Percentiles rank a stretch among this genome's conserved stretches.
phyloP scores from a whole-genome alignment of 2,113 vertebrate genomes.

The Pluvialis apricaria region DNA sequence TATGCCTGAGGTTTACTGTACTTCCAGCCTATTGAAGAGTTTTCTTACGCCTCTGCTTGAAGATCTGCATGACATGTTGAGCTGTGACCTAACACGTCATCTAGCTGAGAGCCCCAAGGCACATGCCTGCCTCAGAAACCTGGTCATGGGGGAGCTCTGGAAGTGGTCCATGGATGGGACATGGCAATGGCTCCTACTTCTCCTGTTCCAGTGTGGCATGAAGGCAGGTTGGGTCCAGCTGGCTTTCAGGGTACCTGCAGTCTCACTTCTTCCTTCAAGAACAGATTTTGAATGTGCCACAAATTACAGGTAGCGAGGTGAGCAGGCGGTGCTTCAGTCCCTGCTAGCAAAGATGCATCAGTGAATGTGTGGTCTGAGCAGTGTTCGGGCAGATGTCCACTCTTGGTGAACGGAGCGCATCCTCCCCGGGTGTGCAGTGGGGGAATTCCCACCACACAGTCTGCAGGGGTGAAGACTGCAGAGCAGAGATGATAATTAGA shows the following conservation, averaged over 20 bases:
- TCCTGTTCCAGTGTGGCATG: neutral
- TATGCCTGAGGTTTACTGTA: neutral
- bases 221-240: neutral
- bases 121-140: neutral
- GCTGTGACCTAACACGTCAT: neutral
- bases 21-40: neutral
- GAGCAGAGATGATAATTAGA: neutral
- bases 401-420: neutral
- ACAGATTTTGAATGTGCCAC: neutral
- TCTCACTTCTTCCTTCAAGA: neutral
- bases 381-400: neutral
- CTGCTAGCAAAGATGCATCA: neutral
- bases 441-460: neutral
- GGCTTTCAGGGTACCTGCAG: neutral
- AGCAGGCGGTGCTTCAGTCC: neutral
- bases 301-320: neutral
- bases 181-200: neutral
- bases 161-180: neutral
- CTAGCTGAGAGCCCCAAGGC: neutral
- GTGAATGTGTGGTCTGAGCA: neutral
- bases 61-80: neutral
- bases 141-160: neutral
- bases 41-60: neutral
- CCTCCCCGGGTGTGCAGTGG: accelerated
- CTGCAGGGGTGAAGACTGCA: neutral